Evolutionary conservation across 2,888 invertebrate genomes (phyloP), one percentile per base, ranked within the genome.

Genomic region (Ecliptopera silaceata): DNA sequence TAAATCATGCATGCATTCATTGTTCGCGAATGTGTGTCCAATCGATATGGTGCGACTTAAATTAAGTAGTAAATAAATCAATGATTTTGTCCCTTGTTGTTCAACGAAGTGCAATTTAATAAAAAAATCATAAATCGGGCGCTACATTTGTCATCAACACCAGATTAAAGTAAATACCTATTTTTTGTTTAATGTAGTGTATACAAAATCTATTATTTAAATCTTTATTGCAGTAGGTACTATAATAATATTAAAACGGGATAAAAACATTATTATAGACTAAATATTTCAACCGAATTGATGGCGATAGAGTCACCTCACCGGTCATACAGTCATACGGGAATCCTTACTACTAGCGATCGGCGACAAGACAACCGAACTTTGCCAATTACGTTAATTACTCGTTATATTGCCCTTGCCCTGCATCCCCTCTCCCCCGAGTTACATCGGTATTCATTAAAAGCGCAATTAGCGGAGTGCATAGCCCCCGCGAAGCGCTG

Each of bases 391-490:
- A 77, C 64, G 71, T 69, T 72, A 77, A 79, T 75, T 70, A 72
- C 70, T 69, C 65, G 61, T 64, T 70, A 63, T 67, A 72, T 56
- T 17, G 22, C 52, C 42, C 56, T 36, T 36, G n/a, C 17, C 34
- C 2, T 51, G 32, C 26, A 8, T 36, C 4, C 43, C 59, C 39
- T 18, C n/a, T 41, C 56, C 43, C 52, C 13, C 43, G 61, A 53
- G 64, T 62, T 67, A 69, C 74, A 77, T 78, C 74, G 72, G 79
- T 77, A 77, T 82, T 84, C 80, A 85, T 83, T 81, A 82, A 78
- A 80, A 80, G 82, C 74, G 79, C 82, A 85, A 85, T 85, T 83
- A 86, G 84, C 71, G 77, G 79, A 84, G 82, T 85, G 86, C 84
- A 84, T 69, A 63, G 65, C 66, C 61, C 61, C 64, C 69, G 66